phyloP scores from a whole-genome alignment of 2,888 invertebrate species.

The Brachynemurus nebulosus region DNA sequence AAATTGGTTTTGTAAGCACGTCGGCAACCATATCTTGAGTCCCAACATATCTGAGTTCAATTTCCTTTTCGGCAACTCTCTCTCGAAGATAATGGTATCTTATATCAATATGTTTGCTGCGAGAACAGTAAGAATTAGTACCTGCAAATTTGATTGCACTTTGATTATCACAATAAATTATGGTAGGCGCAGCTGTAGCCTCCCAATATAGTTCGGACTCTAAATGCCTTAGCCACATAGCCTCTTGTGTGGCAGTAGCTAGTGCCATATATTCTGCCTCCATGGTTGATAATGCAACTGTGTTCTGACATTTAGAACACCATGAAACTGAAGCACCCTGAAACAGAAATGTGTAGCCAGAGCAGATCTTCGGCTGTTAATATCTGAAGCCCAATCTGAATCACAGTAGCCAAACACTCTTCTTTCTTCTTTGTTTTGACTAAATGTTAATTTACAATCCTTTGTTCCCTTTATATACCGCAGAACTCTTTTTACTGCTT shows the following conservation, averaged over 20 bases:
- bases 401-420: too few relatives aligned
- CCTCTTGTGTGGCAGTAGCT: not conserved
- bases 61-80: not conserved
- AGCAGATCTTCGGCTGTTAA: too few relatives aligned
- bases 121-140: too few relatives aligned
- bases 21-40: not conserved
- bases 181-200: not conserved
- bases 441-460: too few relatives aligned
- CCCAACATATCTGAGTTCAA: not conserved
- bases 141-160: not conserved
- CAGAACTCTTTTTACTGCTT: slow-evolving; percentile 12
- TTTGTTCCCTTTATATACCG: slow-evolving; percentile 12
- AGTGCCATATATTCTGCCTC: not conserved
- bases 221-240: not conserved
- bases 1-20: too few relatives aligned
- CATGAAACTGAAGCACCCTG: not conserved
- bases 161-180: not conserved
- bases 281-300: not conserved
- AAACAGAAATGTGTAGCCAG: not conserved
- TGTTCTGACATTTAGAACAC: not conserved
- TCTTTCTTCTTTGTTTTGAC: too few relatives aligned
- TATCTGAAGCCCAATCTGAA: too few relatives aligned
- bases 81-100: too few relatives aligned
- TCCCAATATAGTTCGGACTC: not conserved
- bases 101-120: too few relatives aligned